These are phyloP conservation scores for Synodontis membranacea DNA, from an alignment of 2,113 vertebrate species.

Conservation along the genomic window DNA sequence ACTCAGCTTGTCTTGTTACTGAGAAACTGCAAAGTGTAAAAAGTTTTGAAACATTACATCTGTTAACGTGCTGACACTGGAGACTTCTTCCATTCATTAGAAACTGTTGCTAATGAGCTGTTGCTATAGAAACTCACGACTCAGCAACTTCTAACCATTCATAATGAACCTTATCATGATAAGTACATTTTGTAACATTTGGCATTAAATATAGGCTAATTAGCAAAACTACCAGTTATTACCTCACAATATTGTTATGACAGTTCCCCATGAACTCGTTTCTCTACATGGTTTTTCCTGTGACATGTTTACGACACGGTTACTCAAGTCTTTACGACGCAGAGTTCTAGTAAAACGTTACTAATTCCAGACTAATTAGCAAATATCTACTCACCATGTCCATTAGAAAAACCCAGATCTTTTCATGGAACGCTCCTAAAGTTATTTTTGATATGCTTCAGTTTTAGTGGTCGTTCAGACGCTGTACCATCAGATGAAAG, in stretches of 20 bases:
- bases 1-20: too few species aligned
- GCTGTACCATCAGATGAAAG: constrained; percentile 64
- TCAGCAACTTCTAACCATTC: neutral
- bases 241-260: neutral
- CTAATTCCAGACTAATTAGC: neutral
- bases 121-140: neutral
- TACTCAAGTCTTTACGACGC: neutral
- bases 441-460: constrained; percentile 3
- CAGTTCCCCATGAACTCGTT: neutral
- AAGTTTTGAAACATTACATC: too few species aligned
- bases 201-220: neutral
- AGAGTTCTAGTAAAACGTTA: neutral
- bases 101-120: neutral
- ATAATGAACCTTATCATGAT: neutral
- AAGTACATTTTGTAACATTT: neutral
- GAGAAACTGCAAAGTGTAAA: too few species aligned
- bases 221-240: neutral
- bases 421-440: neutral
- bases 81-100: neutral
- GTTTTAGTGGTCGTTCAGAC: constrained; percentile 46
- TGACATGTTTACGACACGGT: neutral
- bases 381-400: neutral
- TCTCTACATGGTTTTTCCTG: neutral
- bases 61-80: neutral
- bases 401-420: neutral